Base-by-base conservation (phyloP, 2,797 vertebrate genomes). In the Okamejei kenojei region DNA sequence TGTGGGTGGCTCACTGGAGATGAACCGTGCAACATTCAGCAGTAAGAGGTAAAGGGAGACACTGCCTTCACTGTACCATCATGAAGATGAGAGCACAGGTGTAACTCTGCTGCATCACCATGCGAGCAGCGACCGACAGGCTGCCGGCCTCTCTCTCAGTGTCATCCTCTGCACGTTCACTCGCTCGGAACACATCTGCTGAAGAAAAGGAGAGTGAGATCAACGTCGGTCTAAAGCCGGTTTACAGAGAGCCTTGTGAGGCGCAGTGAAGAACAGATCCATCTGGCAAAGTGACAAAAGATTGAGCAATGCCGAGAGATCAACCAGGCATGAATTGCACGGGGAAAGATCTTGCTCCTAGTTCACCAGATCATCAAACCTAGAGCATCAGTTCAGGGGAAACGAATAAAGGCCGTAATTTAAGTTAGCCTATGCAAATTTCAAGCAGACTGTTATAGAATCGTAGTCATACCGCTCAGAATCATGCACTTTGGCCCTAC, bases 81-180 rank as follows among this genome's bases (percentile, higher is more conserved):
- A 97, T 97, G 94, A 96, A 95, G 94, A 97, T 97, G 17, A 97
- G 96, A n/a, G 95, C 96, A 1, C 95, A 96, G 94, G 97, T 93
- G 6, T 98, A 98, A 95, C 97, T 97, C 94, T 98, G 97, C 94
- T 96, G 97, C 95, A 97, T 96, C 93, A 97, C 93, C 90, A 97
- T 93, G 61, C 93, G 95, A 13, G 96, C 96, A 93, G 97, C 94
- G 80, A 96, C 92, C n/a, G 94, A 95, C 54, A 96, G n/a, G 6
- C 95, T 95, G 65, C 96, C 73, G 61, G 58, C 10, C 7, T 13
- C 4, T 6, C 54, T 76, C 5, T 23, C 73, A 45, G 21, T 17
- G 29, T 54, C 35, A 4, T 92, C 65, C 7, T 73, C 73, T 19
- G 2, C 1, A 2, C 7, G 13, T 76, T 58, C 90, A 10, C 5